Percentiles rank a stretch among this genome's conserved stretches.
Evolutionary conservation across 1,140 invertebrate genomes (phyloP).

Genomic region (Drosophila seguyi): DNA sequence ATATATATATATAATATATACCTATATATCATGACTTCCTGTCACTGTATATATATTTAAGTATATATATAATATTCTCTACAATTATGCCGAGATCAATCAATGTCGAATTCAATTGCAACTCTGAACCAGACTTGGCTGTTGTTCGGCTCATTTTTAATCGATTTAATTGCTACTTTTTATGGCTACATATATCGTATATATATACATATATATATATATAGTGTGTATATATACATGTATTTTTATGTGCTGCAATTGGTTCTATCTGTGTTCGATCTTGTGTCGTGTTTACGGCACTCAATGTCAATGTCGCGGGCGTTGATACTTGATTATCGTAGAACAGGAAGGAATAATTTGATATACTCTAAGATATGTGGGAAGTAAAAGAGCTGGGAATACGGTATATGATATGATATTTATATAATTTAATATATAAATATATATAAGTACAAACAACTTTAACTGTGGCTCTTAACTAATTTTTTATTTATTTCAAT

Average conservation of each 20-base stretch:
- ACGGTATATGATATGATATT: neutral
- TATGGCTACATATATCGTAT: neutral
- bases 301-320: constrained; percentile 72
- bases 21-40: constrained; percentile 5
- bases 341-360: neutral
- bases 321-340: constrained; percentile 9
- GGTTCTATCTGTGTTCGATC: constrained; percentile 22
- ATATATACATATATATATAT: neutral
- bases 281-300: constrained; percentile 27
- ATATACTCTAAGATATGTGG: neutral
- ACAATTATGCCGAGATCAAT: constrained; percentile 43
- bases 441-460: neutral
- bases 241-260: constrained; percentile 28
- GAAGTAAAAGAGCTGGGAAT: neutral
- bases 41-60: neutral
- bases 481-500: too few relatives aligned
- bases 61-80: constrained; percentile 6
- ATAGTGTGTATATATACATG: neutral
- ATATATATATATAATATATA: neutral
- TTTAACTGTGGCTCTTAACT: constrained; percentile 7
- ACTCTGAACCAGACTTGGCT: constrained; percentile 12
- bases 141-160: constrained; percentile 14
- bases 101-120: constrained; percentile 44
- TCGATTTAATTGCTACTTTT: constrained; percentile 30
- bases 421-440: neutral